Base-by-base conservation (phyloP, 2,113 vertebrate genomes). In the Percina caprodes region DNA sequence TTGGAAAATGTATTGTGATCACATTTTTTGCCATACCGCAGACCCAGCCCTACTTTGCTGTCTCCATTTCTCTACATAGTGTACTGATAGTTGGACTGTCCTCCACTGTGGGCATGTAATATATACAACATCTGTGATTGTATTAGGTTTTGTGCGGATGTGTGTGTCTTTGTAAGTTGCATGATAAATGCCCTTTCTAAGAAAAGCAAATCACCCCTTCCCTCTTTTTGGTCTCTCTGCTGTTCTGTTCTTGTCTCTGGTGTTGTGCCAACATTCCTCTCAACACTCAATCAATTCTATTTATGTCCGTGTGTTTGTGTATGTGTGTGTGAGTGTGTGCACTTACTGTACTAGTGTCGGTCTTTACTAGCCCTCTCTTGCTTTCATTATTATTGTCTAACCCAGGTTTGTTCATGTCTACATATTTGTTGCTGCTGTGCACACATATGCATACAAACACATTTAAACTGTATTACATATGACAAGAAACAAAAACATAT, bases 261-360 rank as follows among this genome's bases (percentile, higher is more conserved):
- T 80, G 70, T 45, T 67, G 21, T 6, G 74, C 86, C 84, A 90
- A 51, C 56, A 77, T 77, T 60, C 69, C 46, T 88, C 83, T 89
- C 70, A 86, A 62, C 74, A 79, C 73, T 87, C 84, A 74, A 69
- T 83, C 69, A 80, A 68, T 78, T 65, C n/a, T n/a, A n/a, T n/a
- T n/a, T n/a, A n/a, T 16, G 49, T 39, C 49, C 19, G 23, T 14
- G 60, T 49, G 16, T 45, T 16, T 45, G 8, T 42, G 67, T 51
- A 58, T 55, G 76, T 51, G 65, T 24, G 76, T 68, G 65, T 45
- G 55, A 71, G 26, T 63, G 11, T 48, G 59, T 14, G 19, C 16
- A 1, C 9, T 7, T 10, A 35, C 30, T 60, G 18, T 54, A 2
- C 21, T 55, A 30, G 30, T 65, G 10, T 30, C 3, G 30, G 21